Conservation (phyloP, 2,797 vertebrate genomes). For the Carcharodon carcharias region DNA sequence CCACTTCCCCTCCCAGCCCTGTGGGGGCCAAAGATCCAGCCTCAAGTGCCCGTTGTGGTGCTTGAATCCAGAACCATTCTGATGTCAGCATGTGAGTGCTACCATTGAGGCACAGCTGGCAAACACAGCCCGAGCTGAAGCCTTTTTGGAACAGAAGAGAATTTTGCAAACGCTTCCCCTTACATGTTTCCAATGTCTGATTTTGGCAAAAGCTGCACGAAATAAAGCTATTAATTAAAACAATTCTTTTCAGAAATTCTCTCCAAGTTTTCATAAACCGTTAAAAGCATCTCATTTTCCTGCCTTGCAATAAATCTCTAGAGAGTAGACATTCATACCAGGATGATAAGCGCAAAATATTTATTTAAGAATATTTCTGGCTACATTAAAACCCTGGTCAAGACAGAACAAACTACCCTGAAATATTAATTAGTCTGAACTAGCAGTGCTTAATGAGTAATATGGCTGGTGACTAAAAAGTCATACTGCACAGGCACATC, state of each 20-base stretch:
- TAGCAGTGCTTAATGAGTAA: not conserved
- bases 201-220: not conserved
- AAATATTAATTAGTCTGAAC: slow-evolving; percentile 5
- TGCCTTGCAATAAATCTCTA: not conserved
- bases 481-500: not conserved
- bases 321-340: not conserved
- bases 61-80: not conserved
- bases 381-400: not conserved
- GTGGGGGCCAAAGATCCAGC: not conserved
- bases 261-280: not conserved
- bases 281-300: not conserved
- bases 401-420: not conserved
- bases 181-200: not conserved
- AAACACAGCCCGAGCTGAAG: not conserved
- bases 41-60: not conserved
- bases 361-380: slow-evolving; percentile 10
- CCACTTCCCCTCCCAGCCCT: not conserved
- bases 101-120: not conserved
- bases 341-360: not conserved
- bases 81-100: not conserved
- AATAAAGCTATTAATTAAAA: not conserved
- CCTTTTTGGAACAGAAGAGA: not conserved
- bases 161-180: not conserved
- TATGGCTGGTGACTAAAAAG: not conserved
- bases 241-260: not conserved